Evolutionary conservation across 2,113 vertebrate species (phyloP).

Genomic region (Dinomys branickii): DNA sequence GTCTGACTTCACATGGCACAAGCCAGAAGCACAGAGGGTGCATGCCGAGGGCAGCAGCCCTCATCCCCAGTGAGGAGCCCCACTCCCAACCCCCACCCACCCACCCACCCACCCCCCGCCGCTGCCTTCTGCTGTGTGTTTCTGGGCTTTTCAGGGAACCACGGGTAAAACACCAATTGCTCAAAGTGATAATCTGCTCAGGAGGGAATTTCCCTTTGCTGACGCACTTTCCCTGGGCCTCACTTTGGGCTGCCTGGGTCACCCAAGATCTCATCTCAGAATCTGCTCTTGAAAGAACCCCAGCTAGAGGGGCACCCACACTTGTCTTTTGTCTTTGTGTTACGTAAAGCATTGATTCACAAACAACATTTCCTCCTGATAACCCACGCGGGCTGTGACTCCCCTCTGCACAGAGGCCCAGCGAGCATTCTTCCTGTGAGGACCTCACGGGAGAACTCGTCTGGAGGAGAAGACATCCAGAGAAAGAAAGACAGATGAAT

Average conservation of each 20-base stretch:
- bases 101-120: too few relatives aligned
- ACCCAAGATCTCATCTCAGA: background rate
- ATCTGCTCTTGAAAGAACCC: background rate
- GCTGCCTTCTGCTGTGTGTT: too few relatives aligned
- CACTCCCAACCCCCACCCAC: too few relatives aligned
- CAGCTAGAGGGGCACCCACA: background rate
- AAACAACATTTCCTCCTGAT: background rate
- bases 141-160: background rate
- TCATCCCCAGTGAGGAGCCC: fast-evolving
- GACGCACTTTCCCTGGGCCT: background rate
- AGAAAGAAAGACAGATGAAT: background rate
- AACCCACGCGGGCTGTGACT: background rate
- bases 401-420: background rate
- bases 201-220: fast-evolving
- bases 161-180: too few relatives aligned
- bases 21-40: background rate
- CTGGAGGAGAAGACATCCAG: too few relatives aligned
- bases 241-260: background rate
- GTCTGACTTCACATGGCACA: background rate
- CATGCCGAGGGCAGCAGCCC: background rate
- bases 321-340: background rate
- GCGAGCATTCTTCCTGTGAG: background rate
- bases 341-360: background rate
- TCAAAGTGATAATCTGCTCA: background rate
- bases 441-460: background rate